Evolutionary conservation across 1,140 invertebrate species (phyloP), one percentile per base, ranked within the genome.

Genomic region (Drosophila bipectinata): DNA sequence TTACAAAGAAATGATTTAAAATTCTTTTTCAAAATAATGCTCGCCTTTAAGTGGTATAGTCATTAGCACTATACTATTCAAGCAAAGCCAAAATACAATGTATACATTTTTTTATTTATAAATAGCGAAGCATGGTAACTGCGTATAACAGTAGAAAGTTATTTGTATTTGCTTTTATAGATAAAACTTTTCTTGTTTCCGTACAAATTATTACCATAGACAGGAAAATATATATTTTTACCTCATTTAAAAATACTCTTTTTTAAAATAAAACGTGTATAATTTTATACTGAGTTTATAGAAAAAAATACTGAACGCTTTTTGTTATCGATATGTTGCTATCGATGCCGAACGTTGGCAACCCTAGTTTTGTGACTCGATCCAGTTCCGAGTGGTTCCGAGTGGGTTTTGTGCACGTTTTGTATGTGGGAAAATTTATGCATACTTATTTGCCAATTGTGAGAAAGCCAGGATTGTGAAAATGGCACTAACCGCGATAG

Each of bases 351-450:
- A 2, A 72, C 60, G 0, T 37, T 37, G 34, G 12, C 34, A 37
- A 37, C 34, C 10, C 34, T 37, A 37, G 3, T 37, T 37, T 10
- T 10, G 34, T n/a, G 12, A 3, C 34, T 4, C 9, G 34, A 37
- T 37, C 34, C 34, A 37, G 34, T 37, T 37, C 34, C 34, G 34
- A 37, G 34, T 37, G 34, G 34, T 37, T 37, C 34, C 34, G 34
- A 37, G 51, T 61, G 68, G 60, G 60, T 81, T 82, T 82, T 81
- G 79, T 75, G 79, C 79, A 82, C 79, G 79, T 82, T 37, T 37
- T 82, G 79, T 83, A 83, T 72, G 79, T 83, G 77, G 34, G 74
- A 83, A 82, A 48, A 66, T 75, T 83, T 60, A 81, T 63, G 45
- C 63, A 64, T 60, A 68, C 47, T 32, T 56, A 56, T 56, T 68